A percentile compares a stretch with the other conserved stretches of the same genome.
phyloP scores from a whole-genome alignment of 2,888 invertebrate genomes.

The Tenthredo amoena region DNA sequence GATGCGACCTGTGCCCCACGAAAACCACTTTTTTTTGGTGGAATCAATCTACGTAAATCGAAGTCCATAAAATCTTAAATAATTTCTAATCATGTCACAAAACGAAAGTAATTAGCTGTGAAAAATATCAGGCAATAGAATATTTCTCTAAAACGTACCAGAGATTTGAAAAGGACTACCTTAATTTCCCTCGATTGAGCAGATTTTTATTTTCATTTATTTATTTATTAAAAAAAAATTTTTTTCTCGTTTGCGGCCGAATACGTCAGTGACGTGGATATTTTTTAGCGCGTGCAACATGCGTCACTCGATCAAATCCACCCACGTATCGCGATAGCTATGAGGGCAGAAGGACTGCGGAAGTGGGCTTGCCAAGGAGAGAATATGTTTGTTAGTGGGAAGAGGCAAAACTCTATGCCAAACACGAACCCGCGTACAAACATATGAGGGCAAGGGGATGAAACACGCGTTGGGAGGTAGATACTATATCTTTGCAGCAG shows the following conservation, averaged over 20 bases:
- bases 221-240: no score
- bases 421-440: constrained; percentile 46
- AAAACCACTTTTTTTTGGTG: no score
- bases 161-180: no score
- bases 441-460: constrained; percentile 34
- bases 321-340: not conserved
- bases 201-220: not conserved
- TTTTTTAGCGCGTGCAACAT: not conserved
- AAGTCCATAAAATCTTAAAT: no score
- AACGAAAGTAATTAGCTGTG: no score
- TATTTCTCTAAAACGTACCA: no score
- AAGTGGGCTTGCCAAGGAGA: constrained; percentile 29
- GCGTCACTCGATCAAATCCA: not conserved
- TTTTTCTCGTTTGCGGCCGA: not conserved
- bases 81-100: no score
- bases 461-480: constrained; percentile 40
- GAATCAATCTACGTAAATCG: no score
- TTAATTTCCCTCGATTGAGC: not conserved
- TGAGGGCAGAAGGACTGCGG: not conserved
- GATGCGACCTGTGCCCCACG: no score
- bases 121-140: no score
- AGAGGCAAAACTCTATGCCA: constrained; percentile 39
- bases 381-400: constrained; percentile 39
- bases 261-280: not conserved
- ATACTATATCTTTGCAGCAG: constrained; percentile 38